Conservation (phyloP, 2,113 vertebrate genomes). For the Oreochromis tanganicae region DNA sequence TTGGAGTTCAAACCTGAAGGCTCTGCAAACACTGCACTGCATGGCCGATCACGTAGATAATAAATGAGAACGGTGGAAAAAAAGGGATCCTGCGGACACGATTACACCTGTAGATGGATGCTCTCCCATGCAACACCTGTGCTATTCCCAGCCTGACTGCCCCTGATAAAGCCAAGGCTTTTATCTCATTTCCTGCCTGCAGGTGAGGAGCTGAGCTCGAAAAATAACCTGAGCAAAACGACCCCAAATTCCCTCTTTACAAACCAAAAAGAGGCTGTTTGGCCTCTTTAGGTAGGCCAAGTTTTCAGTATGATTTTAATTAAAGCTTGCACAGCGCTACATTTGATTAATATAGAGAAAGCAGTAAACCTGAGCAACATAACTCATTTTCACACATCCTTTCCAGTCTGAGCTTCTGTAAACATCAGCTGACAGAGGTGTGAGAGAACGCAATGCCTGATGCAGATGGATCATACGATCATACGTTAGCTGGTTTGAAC, state of each 20-base stretch:
- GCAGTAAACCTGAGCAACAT: background rate
- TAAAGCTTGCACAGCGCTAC: background rate
- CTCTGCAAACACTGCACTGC: background rate
- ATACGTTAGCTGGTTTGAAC: fast-evolving
- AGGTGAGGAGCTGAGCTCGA: background rate
- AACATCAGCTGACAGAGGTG: background rate
- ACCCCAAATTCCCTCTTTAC: background rate
- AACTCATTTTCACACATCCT: background rate
- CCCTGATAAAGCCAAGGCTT: background rate
- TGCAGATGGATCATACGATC: background rate
- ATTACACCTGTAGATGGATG: background rate
- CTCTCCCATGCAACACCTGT: background rate
- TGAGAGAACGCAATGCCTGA: background rate
- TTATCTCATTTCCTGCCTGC: background rate
- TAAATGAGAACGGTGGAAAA: background rate
- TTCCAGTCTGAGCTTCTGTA: background rate
- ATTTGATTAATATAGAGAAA: background rate
- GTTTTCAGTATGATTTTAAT: background rate
- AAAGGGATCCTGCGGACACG: background rate
- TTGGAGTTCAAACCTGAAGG: fast-evolving
- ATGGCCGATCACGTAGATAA: background rate
- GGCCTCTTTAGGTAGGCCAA: background rate
- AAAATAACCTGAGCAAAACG: background rate
- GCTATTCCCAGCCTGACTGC: background rate
- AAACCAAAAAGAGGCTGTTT: background rate